phyloP scores from a whole-genome alignment of 2,113 vertebrate genomes.

The Sciurus niger region DNA sequence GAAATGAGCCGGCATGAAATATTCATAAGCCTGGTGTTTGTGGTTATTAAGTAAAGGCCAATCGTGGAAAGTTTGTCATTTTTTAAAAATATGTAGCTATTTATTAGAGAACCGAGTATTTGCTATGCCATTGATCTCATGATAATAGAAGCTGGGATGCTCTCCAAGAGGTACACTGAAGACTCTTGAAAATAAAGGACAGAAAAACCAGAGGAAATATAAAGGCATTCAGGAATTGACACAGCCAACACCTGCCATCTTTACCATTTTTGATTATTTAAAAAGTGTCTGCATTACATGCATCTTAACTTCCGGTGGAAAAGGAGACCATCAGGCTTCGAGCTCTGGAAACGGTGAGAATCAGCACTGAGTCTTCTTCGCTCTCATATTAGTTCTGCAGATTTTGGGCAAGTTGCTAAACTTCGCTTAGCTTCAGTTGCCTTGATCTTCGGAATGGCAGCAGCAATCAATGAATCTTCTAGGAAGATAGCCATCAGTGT shows the following conservation, averaged over 20 bases:
- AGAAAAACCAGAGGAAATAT: background rate
- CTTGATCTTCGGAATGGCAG: background rate
- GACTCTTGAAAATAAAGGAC: conserved; percentile 34
- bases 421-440: background rate
- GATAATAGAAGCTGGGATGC: background rate
- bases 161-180: background rate
- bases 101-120: conserved; percentile 70
- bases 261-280: background rate
- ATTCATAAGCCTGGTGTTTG: conserved; percentile 81
- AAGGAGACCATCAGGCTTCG: background rate
- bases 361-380: background rate
- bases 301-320: background rate
- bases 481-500: accelerated
- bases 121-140: background rate
- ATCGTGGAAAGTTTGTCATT: conserved; percentile 61
- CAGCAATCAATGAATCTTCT: accelerated
- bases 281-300: background rate
- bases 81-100: conserved; percentile 59
- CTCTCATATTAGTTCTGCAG: background rate
- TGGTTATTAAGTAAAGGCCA: conserved; percentile 79
- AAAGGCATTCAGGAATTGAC: background rate
- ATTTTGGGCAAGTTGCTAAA: background rate
- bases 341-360: background rate
- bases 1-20: conserved; percentile 82
- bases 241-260: background rate